Evolutionary conservation across 1,140 invertebrate species (phyloP).

Genomic region (Orius insidiosus): DNA sequence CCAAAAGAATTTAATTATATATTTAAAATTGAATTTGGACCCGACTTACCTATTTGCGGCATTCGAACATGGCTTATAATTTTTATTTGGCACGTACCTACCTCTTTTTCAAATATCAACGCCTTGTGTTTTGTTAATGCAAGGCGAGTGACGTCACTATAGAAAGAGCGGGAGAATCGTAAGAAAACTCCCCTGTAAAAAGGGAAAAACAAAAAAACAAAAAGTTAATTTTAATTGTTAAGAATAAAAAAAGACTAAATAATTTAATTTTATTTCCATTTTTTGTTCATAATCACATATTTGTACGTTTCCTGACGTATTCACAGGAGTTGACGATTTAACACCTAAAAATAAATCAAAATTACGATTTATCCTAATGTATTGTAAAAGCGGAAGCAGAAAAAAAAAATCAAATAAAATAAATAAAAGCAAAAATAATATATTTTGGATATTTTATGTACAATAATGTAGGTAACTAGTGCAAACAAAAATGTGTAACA

Average conservation of each 20-base stretch:
- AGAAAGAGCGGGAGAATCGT: too few relatives aligned
- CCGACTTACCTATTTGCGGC: too few relatives aligned
- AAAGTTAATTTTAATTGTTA: not conserved
- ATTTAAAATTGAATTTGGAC: too few relatives aligned
- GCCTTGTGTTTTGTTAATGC: too few relatives aligned
- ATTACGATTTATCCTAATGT: not conserved
- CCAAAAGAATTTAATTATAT: too few relatives aligned
- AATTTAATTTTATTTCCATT: slow-evolving; percentile 11
- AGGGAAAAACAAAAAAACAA: too few relatives aligned
- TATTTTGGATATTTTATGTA: not conserved
- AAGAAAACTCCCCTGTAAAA: too few relatives aligned
- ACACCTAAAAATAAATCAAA: slow-evolving; percentile 10
- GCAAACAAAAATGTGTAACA: not conserved
- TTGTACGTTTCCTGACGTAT: slow-evolving; percentile 8
- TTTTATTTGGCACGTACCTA: too few relatives aligned
- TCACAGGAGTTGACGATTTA: slow-evolving; percentile 1
- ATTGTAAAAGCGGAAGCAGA: not conserved
- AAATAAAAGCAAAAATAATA: not conserved
- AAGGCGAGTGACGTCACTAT: too few relatives aligned
- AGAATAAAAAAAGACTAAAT: slow-evolving; percentile 7
- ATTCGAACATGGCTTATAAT: too few relatives aligned
- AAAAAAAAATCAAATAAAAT: slow-evolving; percentile 2
- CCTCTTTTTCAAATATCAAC: too few relatives aligned
- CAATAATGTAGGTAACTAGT: not conserved
- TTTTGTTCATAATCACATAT: slow-evolving; percentile 6